Conservation (phyloP, 2,888 invertebrate genomes). For the Hanleya hanleyi region DNA sequence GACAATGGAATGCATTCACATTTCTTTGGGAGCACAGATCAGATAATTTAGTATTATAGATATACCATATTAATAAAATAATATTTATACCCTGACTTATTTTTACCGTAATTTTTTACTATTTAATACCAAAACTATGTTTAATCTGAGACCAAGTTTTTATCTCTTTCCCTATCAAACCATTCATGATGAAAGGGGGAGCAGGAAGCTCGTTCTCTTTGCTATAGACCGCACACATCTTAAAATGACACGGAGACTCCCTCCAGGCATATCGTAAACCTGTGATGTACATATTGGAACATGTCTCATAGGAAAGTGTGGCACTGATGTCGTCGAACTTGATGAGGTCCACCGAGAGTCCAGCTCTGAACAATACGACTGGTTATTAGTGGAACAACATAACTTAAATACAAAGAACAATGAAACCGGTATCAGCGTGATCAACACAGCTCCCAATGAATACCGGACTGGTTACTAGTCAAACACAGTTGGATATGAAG, state of each 20-base stretch:
- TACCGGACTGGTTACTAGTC: too few relatives aligned
- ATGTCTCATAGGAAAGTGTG: background rate
- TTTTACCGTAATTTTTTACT: too few relatives aligned
- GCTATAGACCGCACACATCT: slow-evolving; percentile 44
- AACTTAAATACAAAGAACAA: slow-evolving; percentile 26
- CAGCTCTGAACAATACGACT: slow-evolving; percentile 31
- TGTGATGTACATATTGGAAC: slow-evolving; percentile 10
- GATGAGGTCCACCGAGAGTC: background rate
- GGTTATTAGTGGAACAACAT: slow-evolving; percentile 40
- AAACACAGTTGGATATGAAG: too few relatives aligned
- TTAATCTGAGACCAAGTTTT: background rate
- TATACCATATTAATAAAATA: too few relatives aligned
- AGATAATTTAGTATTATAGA: too few relatives aligned
- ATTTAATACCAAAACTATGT: too few relatives aligned
- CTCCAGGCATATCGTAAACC: slow-evolving; percentile 53
- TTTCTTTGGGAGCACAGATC: too few relatives aligned
- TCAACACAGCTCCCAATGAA: too few relatives aligned
- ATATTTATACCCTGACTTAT: too few relatives aligned
- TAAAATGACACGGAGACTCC: slow-evolving; percentile 43
- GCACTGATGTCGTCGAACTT: background rate
- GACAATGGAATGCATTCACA: too few relatives aligned
- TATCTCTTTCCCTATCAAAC: background rate
- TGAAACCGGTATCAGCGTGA: too few relatives aligned
- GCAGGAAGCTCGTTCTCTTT: slow-evolving; percentile 41
- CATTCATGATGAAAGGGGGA: slow-evolving; percentile 29